Base-by-base conservation (phyloP, 1,140 invertebrate genomes). In the Proctacanthus coquilletti region DNA sequence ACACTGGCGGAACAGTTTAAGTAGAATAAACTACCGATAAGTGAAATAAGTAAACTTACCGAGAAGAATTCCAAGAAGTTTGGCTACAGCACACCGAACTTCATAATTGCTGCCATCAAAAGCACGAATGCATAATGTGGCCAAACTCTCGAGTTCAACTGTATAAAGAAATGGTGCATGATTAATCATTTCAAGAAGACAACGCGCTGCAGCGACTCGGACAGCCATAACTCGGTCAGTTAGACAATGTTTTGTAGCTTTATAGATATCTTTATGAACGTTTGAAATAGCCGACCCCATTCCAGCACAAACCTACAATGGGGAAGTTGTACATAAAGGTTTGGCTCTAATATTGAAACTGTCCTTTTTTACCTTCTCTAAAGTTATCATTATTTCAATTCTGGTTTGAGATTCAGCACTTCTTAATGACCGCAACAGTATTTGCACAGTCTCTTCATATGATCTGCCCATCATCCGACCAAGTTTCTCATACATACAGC, bases 381-480 rank as follows among this genome's bases (percentile, higher is more conserved):
- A 63, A 3, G 93, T 96, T 41, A 82, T 71, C 85, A 98, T 94
- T 37, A 96, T 96, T 68, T 98, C 94, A 50, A 92, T 83, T 42
- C 95, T 69, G 3, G 81, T 85, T 60, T 94, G 91, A 1, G 93
- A 97, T 67, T 98, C 95, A 4, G 89, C 87, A 65, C 83, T 95
- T 51, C 86, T 78, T 32, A 97, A 64, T 4, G 86, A 88, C 45
- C 91, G 87, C 32, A 94, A 77, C 5, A 98, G 66, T 37, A 93
- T 83, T 46, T 86, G 77, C 9, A 97, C 87, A 3, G 94, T 97
- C 56, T 98, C 94, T 58, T 98, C 94, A 57, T 96, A 98, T 0
- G 91, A 95, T 43, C 93, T 69, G 0, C 94, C 95, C 79, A 96
- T 97, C 91, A 98, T 96, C 44, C 95, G 65, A 2, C 95, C 94